Evolutionary conservation across 2,797 vertebrate species (phyloP).

Genomic region (Sphenopsis melanotis): DNA sequence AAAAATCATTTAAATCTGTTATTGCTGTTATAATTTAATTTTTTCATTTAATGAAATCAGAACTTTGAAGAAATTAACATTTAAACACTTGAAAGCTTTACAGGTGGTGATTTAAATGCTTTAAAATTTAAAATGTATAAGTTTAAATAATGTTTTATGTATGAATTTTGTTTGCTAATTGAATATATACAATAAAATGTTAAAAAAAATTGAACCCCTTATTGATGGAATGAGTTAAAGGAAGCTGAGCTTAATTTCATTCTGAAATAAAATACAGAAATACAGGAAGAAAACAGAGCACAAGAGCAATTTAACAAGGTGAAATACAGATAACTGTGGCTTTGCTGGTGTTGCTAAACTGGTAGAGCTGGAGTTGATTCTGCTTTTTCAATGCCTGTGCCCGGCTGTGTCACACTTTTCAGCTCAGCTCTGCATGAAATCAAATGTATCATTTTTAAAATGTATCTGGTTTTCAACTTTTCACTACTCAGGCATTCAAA

Average conservation of each 20-base stretch:
- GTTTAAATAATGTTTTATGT: neutral
- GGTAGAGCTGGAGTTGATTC: neutral
- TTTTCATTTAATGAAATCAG: neutral
- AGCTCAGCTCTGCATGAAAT: neutral
- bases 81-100: neutral
- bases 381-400: neutral
- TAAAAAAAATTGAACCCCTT: rapidly evolving
- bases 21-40: neutral
- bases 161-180: neutral
- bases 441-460: neutral
- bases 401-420: neutral
- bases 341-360: neutral
- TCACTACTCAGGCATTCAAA: neutral
- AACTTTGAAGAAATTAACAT: neutral
- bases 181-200: neutral
- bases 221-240: neutral
- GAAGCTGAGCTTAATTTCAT: neutral
- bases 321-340: neutral
- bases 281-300: neutral
- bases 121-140: neutral
- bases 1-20: neutral
- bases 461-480: neutral
- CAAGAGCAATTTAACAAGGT: neutral
- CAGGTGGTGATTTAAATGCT: neutral
- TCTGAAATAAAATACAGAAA: neutral